Base-by-base conservation (phyloP, 2,888 invertebrate species). In the Protonemura montana region DNA sequence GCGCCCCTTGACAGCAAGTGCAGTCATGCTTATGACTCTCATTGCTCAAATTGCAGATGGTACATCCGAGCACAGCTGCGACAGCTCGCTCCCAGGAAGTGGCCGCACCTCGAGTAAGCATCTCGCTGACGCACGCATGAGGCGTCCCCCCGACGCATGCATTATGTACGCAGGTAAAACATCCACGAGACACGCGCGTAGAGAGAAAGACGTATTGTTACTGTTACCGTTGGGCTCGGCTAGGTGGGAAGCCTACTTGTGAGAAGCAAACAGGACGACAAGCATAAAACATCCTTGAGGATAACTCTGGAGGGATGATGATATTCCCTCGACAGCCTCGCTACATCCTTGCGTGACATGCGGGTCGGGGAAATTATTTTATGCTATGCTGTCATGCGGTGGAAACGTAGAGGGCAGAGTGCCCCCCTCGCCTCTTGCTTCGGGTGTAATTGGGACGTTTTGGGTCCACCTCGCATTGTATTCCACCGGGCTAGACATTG, bases 171-270 rank as follows among this genome's bases (percentile, higher is more conserved):
- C 78, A 78, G 78, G 78, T 78, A 78, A 78, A 78, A 78, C 78
- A 78, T 78, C n/a, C 78, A 25, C 10, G 28, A n/a, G 28, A 78
- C 26, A 78, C 78, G 28, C 26, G 78, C 13, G n/a, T n/a, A n/a
- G 13, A 26, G 76, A 76, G n/a, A 26, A 78, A 78, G 78, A 78
- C 13, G 28, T 78, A 78, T 78, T 78, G 78, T 78, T 78, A 28
- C 26, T 26, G 78, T 78, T 6, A 21, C 26, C 27, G 78, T 78
- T 16, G 76, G 2, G 6, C 41, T 41, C 41, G 41, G 5, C 41
- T 5, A 13, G 77, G 77, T 13, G 77, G 77, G 26, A 25, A 27
- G 78, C 26, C n/a, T 76, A 76, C 76, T 76, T 76, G 76, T 26
- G 21, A 76, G 76, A 76, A 76, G 26, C 26, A 5, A 76, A 76